These are phyloP conservation scores for Sternarchorhynchus goeldii DNA, from an alignment of 2,797 vertebrate species.

Conservation along the genomic window DNA sequence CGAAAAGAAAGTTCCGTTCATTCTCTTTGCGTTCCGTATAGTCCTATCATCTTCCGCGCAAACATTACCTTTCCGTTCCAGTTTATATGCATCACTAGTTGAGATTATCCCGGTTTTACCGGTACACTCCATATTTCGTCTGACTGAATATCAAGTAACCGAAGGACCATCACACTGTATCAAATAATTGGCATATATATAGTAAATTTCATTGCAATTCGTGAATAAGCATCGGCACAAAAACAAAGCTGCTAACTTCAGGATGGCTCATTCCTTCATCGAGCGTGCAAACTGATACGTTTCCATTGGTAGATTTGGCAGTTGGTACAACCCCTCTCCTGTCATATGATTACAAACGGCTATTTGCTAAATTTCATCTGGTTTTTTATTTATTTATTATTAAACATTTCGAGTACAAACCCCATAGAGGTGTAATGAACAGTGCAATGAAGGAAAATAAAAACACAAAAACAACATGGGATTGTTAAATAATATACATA, in stretches of 20 bases:
- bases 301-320: neutral
- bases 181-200: no score
- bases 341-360: constrained; percentile 45
- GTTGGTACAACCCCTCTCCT: neutral
- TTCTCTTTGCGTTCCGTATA: constrained; percentile 6
- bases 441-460: no score
- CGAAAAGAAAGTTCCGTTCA: neutral
- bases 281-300: neutral
- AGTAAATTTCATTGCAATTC: neutral
- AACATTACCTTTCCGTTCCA: constrained; percentile 1
- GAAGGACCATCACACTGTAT: neutral
- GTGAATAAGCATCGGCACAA: neutral
- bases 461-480: no score
- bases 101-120: neutral
- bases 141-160: neutral
- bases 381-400: no score
- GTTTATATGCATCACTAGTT: constrained; percentile 4
- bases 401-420: no score
- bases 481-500: no score
- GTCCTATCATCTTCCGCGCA: neutral
- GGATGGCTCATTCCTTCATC: neutral
- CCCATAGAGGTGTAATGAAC: no score
- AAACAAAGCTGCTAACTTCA: neutral
- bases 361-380: constrained; percentile 4
- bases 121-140: constrained; percentile 11